A percentile compares a stretch with the other conserved stretches of the same genome.
phyloP scores from a whole-genome alignment of 2,888 invertebrate species.

The Drosophila birchii region DNA sequence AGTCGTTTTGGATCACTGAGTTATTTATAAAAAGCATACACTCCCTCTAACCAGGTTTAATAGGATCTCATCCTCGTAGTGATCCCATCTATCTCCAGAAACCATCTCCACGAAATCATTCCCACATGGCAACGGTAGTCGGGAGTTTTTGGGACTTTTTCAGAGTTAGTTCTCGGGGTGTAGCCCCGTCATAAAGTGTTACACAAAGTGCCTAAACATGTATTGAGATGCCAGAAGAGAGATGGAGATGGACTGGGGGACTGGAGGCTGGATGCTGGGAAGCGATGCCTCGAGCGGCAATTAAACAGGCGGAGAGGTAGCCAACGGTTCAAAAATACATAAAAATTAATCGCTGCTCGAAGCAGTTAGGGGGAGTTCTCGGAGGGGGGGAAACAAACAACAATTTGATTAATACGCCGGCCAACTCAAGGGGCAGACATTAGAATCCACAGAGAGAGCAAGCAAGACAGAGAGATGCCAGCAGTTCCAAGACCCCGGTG shows the following conservation, averaged over 20 bases:
- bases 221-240: conserved; percentile 70
- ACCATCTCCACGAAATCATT: conserved; percentile 46
- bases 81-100: conserved; percentile 33
- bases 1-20: conserved; percentile 6
- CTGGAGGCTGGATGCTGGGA: neutral
- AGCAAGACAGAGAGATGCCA: conserved; percentile 24
- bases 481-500: conserved; percentile 19
- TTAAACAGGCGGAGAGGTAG: conserved; percentile 63
- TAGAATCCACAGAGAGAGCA: conserved; percentile 57
- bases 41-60: neutral
- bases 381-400: conserved; percentile 45
- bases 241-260: conserved; percentile 2
- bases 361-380: conserved; percentile 16
- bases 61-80: conserved; percentile 13
- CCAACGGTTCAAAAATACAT: conserved; percentile 61
- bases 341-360: conserved; percentile 66
- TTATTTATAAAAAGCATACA: neutral
- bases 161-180: conserved; percentile 62
- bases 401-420: conserved; percentile 74
- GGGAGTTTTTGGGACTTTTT: conserved; percentile 31
- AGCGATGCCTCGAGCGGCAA: conserved; percentile 65
- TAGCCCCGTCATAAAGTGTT: conserved; percentile 74
- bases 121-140: conserved; percentile 65
- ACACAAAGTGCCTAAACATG: conserved; percentile 78
- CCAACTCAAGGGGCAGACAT: conserved; percentile 49